A percentile compares a stretch with the other conserved stretches of the same genome.
Conservation (phyloP, 2,113 vertebrate genomes). For the Halcyon malimbica region DNA sequence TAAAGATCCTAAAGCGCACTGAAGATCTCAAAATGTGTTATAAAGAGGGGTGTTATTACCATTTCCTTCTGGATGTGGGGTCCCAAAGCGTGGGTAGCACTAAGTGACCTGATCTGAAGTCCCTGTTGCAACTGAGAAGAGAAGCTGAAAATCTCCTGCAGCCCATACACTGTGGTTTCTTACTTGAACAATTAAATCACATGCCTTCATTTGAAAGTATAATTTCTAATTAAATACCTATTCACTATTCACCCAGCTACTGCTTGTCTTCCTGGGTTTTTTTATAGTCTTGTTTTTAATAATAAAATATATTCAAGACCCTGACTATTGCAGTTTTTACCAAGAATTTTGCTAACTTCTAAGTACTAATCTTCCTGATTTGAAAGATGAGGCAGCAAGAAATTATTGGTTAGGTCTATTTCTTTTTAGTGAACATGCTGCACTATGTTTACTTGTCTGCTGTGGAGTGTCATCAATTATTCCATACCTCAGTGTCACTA, state of each 20-base stretch:
- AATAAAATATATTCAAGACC: neutral
- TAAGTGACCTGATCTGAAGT: neutral
- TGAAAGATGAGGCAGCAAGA: neutral
- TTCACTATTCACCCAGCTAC: neutral
- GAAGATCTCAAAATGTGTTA: neutral
- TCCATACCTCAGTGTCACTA: neutral
- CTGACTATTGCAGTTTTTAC: neutral
- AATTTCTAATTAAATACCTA: neutral
- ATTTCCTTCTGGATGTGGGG: neutral
- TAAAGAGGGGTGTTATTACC: neutral
- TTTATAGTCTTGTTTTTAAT: neutral
- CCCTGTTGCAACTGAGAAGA: neutral
- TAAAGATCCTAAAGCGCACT: neutral
- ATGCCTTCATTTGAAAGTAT: neutral
- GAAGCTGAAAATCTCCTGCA: neutral
- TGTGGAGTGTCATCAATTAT: neutral
- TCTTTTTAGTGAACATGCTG: neutral
- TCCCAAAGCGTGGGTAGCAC: neutral
- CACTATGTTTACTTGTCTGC: neutral
- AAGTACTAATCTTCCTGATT: neutral
- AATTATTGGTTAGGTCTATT: neutral
- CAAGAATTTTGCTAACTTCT: fast-evolving
- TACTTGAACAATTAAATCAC: neutral
- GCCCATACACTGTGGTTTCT: neutral
- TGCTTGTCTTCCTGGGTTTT: neutral